Evolutionary conservation across 2,888 invertebrate species (phyloP), one percentile per base, ranked within the genome.

Genomic region (Papilio demoleus): DNA sequence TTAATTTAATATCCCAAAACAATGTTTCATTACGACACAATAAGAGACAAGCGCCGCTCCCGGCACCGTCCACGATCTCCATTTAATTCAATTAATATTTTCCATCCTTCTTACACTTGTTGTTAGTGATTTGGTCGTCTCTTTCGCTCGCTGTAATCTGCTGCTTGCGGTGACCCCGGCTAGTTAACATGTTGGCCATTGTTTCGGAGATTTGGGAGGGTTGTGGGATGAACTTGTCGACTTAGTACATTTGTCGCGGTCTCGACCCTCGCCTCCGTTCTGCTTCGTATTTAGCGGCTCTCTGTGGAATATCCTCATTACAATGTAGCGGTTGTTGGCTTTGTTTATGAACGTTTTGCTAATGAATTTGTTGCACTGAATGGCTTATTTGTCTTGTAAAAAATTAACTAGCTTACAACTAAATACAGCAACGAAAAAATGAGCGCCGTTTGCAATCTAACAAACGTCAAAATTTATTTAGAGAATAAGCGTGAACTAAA

Each of bases 171-270:
- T 81, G 79, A 80, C 81, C 82, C 80, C 71, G 79, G 81, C 84
- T 77, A 85, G 86, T 86, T 86, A 88, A 84, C 87, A 86, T 86
- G 87, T 80, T 83, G 78, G 77, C 85, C 85, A 84, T 87, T 86
- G 87, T 88, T 86, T 81, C 76, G 81, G 79, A 80, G 79, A 76
- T 79, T 79, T 75, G 78, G 73, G 77, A 72, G 73, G 75, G 77
- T 79, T 78, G 71, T 77, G 78, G 75, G 79, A 80, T 80, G 76
- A 81, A 82, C 77, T 79, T 78, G 80, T 74, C 74, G 77, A 81
- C 77, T 81, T 80, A 79, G 77, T 78, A 80, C 79, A 79, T 81
- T 82, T 81, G 79, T 80, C 76, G 79, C 71, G 73, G 73, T 69
- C 60, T 69, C 63, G 65, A 53, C 59, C 22, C 63, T 36, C 38